Evolutionary conservation across 2,797 vertebrate species (phyloP), one percentile per base, ranked within the genome.

Genomic region (Nyctalus aviator): DNA sequence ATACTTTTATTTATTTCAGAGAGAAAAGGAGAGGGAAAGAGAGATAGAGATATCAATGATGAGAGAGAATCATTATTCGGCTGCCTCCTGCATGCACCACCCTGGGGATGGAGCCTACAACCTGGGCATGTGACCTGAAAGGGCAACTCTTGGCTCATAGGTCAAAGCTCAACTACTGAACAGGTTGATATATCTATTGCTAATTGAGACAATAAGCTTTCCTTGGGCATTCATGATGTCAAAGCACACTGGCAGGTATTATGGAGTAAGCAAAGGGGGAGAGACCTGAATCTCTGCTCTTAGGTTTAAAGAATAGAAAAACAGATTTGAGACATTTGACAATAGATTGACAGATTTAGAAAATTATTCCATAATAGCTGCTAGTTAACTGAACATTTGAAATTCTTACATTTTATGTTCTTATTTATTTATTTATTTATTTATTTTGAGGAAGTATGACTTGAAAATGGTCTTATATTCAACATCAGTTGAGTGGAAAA

Each of bases 401-500:
- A 82, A 30, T 2, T 57, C 35, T 87, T 69, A 76, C 18, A 15
- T 66, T 88, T 41, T n/a, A n/a, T 66, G 41, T 68, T 85, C 20
- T 77, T 12, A 72, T 72, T 64, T 41, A 32, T 48, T 64, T 48
- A 41, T 41, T 41, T 41, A 41, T 41, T 41, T 41, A 41, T 41
- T 41, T 41, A 41, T 41, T 87, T 90, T 57, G 37, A 73, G 32
- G 32, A 71, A 75, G 8, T n/a, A 66, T 69, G 18, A 53, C 21
- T 91, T 75, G 15, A 21, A 93, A 84, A 44, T 30, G 17, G 10
- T n/a, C 81, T 88, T 81, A 62, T 41, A 87, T 92, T 62, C 17
- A 69, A 72, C 62, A 84, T 76, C 53, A 86, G 23, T 53, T 8
- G 32, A 32, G 53, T 55, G 89, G 37, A 87, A 96, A 91, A 93